A percentile compares a stretch with the other conserved stretches of the same genome.
phyloP scores from a whole-genome alignment of 1,140 invertebrate genomes.

The Anastrepha obliqua region DNA sequence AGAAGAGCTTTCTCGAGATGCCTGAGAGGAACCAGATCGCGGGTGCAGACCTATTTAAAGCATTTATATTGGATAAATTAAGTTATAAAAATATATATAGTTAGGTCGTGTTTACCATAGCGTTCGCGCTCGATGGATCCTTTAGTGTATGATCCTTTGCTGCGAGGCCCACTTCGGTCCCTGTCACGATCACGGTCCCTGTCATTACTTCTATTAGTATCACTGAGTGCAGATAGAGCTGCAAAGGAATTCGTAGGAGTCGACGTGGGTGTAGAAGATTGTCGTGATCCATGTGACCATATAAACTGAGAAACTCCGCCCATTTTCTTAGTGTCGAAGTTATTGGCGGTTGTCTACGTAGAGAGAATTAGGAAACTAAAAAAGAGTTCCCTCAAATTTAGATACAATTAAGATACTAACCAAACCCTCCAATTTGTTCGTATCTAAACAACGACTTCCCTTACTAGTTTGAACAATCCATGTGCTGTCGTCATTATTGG shows the following conservation, averaged over 20 bases:
- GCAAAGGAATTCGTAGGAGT: slow-evolving; percentile 71
- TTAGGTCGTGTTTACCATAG: slow-evolving; percentile 60
- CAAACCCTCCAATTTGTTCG: slow-evolving; percentile 67
- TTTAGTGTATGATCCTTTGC: slow-evolving; percentile 75
- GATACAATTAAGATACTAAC: background rate
- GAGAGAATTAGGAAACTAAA: background rate
- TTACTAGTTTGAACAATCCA: slow-evolving; percentile 71
- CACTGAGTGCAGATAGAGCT: slow-evolving; percentile 65
- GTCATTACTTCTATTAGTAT: slow-evolving; percentile 64
- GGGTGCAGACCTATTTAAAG: slow-evolving; percentile 74
- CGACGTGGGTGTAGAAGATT: slow-evolving; percentile 63
- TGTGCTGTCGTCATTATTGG: slow-evolving; percentile 67
- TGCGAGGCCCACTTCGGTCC: slow-evolving; percentile 68
- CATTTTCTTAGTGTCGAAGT: slow-evolving; percentile 71
- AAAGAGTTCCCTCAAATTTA: background rate
- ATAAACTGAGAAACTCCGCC: slow-evolving; percentile 66
- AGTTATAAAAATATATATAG: no score
- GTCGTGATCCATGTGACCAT: slow-evolving; percentile 62
- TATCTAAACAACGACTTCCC: slow-evolving; percentile 68
- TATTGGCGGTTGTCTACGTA: slow-evolving; percentile 57
- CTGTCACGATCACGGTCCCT: slow-evolving; percentile 64
- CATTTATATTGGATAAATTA: no score
- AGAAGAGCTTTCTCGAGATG: slow-evolving; percentile 73
- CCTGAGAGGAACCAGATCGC: slow-evolving; percentile 78
- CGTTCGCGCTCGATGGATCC: slow-evolving; percentile 75